Evolutionary conservation across 1,140 invertebrate genomes (phyloP).

Genomic region (Planococcus citri): DNA sequence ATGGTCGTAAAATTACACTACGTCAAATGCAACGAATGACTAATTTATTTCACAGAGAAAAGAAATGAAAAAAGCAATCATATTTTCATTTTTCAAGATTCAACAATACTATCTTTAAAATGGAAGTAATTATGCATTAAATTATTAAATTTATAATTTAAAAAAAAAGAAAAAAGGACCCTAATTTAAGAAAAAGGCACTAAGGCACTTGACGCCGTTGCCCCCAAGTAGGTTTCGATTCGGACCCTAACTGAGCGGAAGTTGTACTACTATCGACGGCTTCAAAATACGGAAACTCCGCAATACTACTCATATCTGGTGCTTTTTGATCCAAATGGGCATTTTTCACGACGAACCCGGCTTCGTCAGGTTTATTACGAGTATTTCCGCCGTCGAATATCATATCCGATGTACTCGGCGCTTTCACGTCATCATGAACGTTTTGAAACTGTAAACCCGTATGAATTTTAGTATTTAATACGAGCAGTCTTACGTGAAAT

Average conservation of each 20-base stretch:
- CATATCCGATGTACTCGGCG: not conserved
- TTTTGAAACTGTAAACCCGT: constrained; percentile 7
- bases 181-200: not conserved
- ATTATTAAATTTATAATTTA: not conserved
- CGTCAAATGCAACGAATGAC: not conserved
- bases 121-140: not conserved
- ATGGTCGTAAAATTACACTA: not conserved
- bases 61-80: not conserved
- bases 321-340: constrained; percentile 78
- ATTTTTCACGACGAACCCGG: constrained; percentile 69
- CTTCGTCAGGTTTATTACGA: constrained; percentile 13
- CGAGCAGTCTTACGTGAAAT: too few relatives aligned
- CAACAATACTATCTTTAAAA: not conserved
- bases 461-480: too few relatives aligned
- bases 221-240: constrained; percentile 1
- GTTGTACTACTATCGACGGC: not conserved
- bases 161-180: too few relatives aligned
- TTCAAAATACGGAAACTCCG: constrained; percentile 80
- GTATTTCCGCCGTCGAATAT: not conserved
- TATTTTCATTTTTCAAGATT: too few relatives aligned
- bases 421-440: not conserved
- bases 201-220: not conserved
- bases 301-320: constrained; percentile 76
- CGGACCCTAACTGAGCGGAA: not conserved
- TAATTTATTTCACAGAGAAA: not conserved